Percentiles rank a stretch among this genome's conserved stretches.
phyloP scores from a whole-genome alignment of 2,888 invertebrate genomes.

The Cheilosia soror region DNA sequence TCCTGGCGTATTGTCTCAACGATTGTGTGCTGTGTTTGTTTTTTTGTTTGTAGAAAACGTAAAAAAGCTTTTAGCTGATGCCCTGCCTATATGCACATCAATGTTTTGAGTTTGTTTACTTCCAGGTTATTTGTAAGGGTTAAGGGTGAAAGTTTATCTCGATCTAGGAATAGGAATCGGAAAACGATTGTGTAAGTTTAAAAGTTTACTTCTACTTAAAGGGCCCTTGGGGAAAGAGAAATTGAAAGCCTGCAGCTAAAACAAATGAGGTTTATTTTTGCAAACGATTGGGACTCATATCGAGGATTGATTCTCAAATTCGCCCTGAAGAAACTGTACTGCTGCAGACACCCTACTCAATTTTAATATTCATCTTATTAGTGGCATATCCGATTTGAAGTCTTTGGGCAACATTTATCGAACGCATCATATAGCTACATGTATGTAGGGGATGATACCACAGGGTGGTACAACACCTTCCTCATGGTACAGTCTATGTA shows the following conservation, averaged over 20 bases:
- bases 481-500: conserved; percentile 1
- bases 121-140: conserved; percentile 58
- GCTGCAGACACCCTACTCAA: conserved; percentile 48
- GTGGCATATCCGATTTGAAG: conserved; percentile 64
- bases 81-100: not conserved
- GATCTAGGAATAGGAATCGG: conserved; percentile 29
- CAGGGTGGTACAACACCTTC: conserved; percentile 32
- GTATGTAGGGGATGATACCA: not conserved
- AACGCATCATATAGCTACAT: not conserved
- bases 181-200: conserved; percentile 46
- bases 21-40: conserved; percentile 34
- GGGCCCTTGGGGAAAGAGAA: conserved; percentile 45
- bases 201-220: conserved; percentile 60
- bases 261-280: conserved; percentile 51
- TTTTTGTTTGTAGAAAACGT: conserved; percentile 29
- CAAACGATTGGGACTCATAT: conserved; percentile 16
- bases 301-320: conserved; percentile 17
- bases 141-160: conserved; percentile 61
- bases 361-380: conserved; percentile 70
- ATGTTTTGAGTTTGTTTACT: conserved; percentile 54
- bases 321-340: conserved; percentile 21
- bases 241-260: conserved; percentile 53
- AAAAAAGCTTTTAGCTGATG: conserved; percentile 64
- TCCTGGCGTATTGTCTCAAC: conserved; percentile 74
- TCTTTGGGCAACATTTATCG: conserved; percentile 40